These are phyloP conservation scores for Antigone vipio DNA, from an alignment of 2,113 vertebrate genomes.

Conservation along the genomic window DNA sequence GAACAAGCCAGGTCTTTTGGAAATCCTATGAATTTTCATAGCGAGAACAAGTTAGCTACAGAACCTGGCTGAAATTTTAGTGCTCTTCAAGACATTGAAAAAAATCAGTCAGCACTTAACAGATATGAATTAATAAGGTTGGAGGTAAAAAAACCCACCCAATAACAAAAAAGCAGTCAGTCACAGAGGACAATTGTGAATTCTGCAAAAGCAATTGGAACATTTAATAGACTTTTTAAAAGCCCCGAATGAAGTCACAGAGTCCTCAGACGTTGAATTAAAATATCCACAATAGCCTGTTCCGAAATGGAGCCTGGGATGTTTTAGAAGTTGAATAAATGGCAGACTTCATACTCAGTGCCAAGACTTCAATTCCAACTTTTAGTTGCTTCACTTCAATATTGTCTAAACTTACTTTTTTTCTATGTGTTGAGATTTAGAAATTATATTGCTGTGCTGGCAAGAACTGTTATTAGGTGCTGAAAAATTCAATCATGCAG, in stretches of 20 bases:
- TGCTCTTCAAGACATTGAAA: background rate
- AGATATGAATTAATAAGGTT: background rate
- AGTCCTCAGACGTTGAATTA: slow-evolving; percentile 28
- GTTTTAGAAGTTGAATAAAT: slow-evolving; percentile 3
- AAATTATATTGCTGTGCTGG: slow-evolving; percentile 37
- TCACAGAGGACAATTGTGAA: background rate
- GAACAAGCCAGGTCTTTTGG: background rate
- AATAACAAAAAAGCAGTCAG: background rate
- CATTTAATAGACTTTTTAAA: slow-evolving; percentile 44
- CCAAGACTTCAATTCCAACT: slow-evolving; percentile 36
- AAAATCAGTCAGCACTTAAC: background rate
- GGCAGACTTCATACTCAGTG: background rate
- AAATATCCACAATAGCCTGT: background rate
- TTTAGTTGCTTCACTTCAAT: slow-evolving; percentile 31
- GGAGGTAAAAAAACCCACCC: background rate
- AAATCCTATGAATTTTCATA: slow-evolving; percentile 41
- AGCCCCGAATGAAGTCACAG: background rate
- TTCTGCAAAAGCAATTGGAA: slow-evolving; percentile 33
- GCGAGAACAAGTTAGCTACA: background rate
- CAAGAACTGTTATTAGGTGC: slow-evolving; percentile 41
- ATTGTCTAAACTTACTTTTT: slow-evolving; percentile 33
- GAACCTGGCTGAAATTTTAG: slow-evolving; percentile 6
- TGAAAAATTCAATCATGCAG: slow-evolving; percentile 51
- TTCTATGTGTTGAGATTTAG: background rate
- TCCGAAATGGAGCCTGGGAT: background rate